phyloP scores from a whole-genome alignment of 2,888 invertebrate genomes.

The Nebria brevicollis region DNA sequence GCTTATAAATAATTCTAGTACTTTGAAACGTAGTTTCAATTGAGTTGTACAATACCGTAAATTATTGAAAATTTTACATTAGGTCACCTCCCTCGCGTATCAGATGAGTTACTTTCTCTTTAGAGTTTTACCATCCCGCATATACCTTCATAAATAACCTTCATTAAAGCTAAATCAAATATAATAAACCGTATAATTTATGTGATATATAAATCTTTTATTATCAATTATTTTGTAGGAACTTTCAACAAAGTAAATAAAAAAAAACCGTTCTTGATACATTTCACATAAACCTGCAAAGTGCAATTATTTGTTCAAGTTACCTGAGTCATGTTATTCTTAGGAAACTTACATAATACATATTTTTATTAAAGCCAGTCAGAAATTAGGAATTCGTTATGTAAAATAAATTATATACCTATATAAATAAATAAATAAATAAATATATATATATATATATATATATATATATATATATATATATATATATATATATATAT shows the following conservation, averaged over 20 bases:
- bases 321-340: neutral
- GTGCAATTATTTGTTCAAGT: neutral
- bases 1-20: neutral
- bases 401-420: neutral
- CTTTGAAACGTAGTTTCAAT: neutral
- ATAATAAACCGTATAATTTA: neutral
- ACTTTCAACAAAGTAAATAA: no score
- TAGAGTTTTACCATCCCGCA: neutral
- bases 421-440: neutral
- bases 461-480: neutral
- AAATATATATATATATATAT: no score
- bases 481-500: no score
- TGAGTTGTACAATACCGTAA: conserved; percentile 23
- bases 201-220: neutral
- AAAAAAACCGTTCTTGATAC: no score
- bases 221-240: no score
- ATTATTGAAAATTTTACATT: conserved; percentile 43
- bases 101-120: conserved; percentile 7
- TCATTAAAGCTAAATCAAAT: neutral
- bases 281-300: neutral
- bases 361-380: neutral
- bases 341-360: neutral
- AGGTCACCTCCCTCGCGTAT: conserved; percentile 16
- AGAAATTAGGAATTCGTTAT: neutral
- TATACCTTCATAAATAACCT: neutral